These are phyloP conservation scores for Sapayoa aenigma DNA, from an alignment of 2,113 vertebrate genomes.

Conservation along the genomic window DNA sequence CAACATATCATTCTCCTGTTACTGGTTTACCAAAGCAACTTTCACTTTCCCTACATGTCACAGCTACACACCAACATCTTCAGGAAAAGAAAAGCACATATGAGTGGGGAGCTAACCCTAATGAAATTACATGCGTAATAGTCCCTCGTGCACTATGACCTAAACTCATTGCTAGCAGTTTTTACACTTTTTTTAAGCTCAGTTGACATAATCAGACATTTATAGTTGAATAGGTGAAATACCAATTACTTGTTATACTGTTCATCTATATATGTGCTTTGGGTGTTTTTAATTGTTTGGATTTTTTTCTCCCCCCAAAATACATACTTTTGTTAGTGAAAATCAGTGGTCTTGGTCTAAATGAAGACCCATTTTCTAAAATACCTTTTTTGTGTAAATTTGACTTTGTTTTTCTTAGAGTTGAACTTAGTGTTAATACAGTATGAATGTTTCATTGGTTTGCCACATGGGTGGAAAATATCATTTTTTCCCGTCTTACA, in stretches of 20 bases:
- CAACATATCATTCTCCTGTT: not conserved
- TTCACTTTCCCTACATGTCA: not conserved
- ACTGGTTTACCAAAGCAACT: not conserved
- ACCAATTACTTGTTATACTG: not conserved
- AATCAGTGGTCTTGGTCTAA: not conserved
- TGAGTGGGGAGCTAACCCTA: not conserved
- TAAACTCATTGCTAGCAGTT: not conserved
- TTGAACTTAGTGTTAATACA: not conserved
- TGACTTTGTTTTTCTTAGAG: not conserved
- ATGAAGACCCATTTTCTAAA: not conserved
- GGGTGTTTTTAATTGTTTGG: not conserved
- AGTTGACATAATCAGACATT: not conserved
- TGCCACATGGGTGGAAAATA: constrained; percentile 15
- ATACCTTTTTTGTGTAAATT: not conserved
- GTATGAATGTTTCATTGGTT: constrained; percentile 1
- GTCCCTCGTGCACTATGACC: not conserved
- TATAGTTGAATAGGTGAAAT: not conserved
- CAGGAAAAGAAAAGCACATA: not conserved
- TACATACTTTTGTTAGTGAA: not conserved
- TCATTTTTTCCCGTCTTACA: constrained; percentile 9
- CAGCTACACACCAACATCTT: not conserved
- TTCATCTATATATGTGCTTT: not conserved
- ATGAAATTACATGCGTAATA: not conserved
- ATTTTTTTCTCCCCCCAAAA: not conserved
- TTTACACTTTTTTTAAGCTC: not conserved